phyloP scores from a whole-genome alignment of 2,797 vertebrate genomes.

The Rhodeus uyekii region DNA sequence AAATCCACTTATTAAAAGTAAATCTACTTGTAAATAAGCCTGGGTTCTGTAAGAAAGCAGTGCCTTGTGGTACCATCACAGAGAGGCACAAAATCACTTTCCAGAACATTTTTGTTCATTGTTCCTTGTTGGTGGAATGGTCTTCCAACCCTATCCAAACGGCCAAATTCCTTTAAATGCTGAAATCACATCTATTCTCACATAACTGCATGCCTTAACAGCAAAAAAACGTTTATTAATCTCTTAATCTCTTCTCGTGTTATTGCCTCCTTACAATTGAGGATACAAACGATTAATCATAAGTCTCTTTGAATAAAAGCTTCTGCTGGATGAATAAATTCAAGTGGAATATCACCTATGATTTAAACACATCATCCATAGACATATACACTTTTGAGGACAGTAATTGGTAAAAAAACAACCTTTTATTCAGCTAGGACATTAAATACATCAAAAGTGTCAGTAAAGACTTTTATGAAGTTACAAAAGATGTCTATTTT shows the following conservation, averaged over 20 bases:
- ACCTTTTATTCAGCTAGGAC: background rate
- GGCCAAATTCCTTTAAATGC: background rate
- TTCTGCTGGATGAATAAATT: background rate
- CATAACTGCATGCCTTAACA: background rate
- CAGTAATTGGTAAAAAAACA: background rate
- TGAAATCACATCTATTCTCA: background rate
- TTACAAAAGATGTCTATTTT: background rate
- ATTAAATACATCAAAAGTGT: background rate
- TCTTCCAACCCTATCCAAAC: background rate
- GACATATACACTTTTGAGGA: background rate
- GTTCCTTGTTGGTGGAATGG: background rate
- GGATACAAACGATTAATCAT: too few species aligned
- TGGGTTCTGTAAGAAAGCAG: background rate
- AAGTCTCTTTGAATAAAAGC: background rate
- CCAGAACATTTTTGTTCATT: background rate
- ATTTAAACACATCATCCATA: background rate
- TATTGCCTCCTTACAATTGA: too few species aligned
- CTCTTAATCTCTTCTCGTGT: background rate
- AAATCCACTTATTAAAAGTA: background rate
- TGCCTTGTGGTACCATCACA: background rate
- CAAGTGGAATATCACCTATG: background rate
- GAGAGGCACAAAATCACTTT: background rate
- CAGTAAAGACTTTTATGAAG: background rate
- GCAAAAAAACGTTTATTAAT: background rate
- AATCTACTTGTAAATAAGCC: background rate